Evolutionary conservation across 92 coral and sea anemone species (phyloP), one percentile per base, ranked within the genome.

Genomic region (Muricea muricata): DNA sequence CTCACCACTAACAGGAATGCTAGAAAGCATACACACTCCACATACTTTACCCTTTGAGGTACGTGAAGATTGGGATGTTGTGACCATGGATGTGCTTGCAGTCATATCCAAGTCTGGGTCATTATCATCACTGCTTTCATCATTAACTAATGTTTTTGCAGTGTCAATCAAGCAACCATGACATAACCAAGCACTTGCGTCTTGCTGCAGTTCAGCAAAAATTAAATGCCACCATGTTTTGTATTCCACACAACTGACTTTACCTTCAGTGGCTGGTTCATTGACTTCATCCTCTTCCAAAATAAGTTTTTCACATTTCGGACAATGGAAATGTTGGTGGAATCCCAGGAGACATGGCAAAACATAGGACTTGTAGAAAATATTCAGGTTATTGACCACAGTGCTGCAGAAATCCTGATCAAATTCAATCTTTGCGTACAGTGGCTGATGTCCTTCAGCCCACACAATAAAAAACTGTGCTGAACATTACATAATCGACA

Each of bases 181-280:
- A 12, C 31, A 40, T 28, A 26, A 45, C 28, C n/a, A 41, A 35
- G 58, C 13, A n/a, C n/a, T n/a, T n/a, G n/a, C n/a, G n/a, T n/a
- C n/a, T n/a, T n/a, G n/a, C n/a, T n/a, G n/a, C n/a, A n/a, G n/a
- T n/a, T 40, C 60, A 47, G 79, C 79, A 73, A 78, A 81, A 23
- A 66, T 78, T 40, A 67, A 29, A 72, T 81, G 86, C 86, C 86
- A 81, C 79, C 86, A 81, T 11, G 93, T 75, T 73, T 90, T 86
- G 78, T 30, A 48, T 79, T n/a, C n/a, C n/a, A n/a, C n/a, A n/a
- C n/a, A n/a, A n/a, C n/a, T n/a, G n/a, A n/a, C n/a, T n/a, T n/a
- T 81, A 61, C 73, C 48, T 37, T 87, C 82, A 35, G 28, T 74
- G n/a, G n/a, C n/a, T 48, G 73, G 15, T 10, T 78, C 45, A 35